Percentiles rank a stretch among this genome's conserved stretches.
phyloP scores from a whole-genome alignment of 2,888 invertebrate species.

The Ectobius pallidus region DNA sequence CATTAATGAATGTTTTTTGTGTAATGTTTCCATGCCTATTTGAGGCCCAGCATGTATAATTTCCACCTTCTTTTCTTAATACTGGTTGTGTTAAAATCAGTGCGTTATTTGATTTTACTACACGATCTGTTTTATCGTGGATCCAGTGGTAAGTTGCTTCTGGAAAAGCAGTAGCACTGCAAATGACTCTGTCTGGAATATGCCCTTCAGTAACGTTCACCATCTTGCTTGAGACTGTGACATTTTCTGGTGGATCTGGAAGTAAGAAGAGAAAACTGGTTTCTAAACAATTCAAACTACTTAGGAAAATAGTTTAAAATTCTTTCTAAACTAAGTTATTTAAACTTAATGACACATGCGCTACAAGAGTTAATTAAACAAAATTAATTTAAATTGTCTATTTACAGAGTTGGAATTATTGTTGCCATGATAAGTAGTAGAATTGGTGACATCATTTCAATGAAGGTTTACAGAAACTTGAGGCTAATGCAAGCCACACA shows the following conservation, averaged over 20 bases:
- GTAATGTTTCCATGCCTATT: constrained; percentile 78
- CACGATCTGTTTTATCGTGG: constrained; percentile 54
- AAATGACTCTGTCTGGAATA: constrained; percentile 62
- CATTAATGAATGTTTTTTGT: constrained; percentile 74
- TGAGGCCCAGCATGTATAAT: constrained; percentile 69
- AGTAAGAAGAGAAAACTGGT: not conserved
- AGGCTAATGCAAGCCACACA: no score
- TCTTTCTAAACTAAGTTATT: no score
- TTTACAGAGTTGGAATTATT: no score
- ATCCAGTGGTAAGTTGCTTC: constrained; percentile 74
- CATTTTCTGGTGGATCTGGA: constrained; percentile 83
- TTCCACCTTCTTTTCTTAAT: constrained; percentile 73
- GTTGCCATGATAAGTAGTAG: no score
- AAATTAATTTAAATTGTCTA: no score
- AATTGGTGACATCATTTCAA: no score
- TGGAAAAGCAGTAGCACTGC: constrained; percentile 70
- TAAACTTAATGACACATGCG: no score
- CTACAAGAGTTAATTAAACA: no score
- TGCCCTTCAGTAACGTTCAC: constrained; percentile 63
- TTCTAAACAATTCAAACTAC: no score
- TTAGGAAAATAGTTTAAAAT: no score
- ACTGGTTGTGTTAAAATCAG: constrained; percentile 71
- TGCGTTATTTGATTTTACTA: constrained; percentile 56
- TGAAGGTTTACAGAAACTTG: no score
- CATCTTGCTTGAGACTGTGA: constrained; percentile 68